Percentiles rank a stretch among this genome's conserved stretches.
Conservation (phyloP, 2,113 vertebrate species). For the Bubo blakistoni region DNA sequence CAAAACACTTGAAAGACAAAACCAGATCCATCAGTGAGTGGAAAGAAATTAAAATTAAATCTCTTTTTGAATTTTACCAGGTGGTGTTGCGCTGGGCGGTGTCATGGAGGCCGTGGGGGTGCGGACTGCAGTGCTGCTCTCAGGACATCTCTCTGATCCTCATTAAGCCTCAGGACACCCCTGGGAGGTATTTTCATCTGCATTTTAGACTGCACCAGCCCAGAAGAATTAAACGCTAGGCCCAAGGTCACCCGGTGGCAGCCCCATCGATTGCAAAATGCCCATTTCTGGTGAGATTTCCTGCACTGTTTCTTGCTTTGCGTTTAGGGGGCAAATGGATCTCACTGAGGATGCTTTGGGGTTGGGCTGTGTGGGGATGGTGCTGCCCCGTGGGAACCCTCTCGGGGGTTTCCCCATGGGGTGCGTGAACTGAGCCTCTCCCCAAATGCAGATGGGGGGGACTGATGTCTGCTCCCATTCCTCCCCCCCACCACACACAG, state of each 20-base stretch:
- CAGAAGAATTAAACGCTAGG: not conserved
- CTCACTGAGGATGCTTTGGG: not conserved
- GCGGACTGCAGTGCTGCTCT: not conserved
- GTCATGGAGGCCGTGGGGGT: not conserved
- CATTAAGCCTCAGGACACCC: not conserved
- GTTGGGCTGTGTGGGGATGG: not conserved
- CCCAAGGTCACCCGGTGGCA: not conserved
- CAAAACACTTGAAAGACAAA: not conserved
- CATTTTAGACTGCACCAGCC: not conserved
- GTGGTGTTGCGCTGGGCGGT: not conserved
- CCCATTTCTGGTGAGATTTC: not conserved
- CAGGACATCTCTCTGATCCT: accelerated
- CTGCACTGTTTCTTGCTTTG: not conserved
- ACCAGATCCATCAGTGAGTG: not conserved
- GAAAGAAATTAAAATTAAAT: not conserved
- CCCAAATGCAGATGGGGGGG: not conserved
- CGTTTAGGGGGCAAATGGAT: not conserved
- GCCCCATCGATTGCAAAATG: accelerated
- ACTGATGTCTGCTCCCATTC: not conserved
- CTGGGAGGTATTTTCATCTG: not conserved
- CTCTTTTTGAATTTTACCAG: not conserved
- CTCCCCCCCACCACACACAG: not conserved
- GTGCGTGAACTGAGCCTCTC: not conserved
- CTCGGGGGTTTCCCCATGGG: accelerated
- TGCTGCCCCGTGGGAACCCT: not conserved